Base-by-base conservation (phyloP, 2,113 vertebrate genomes). In the Garra rufa region DNA sequence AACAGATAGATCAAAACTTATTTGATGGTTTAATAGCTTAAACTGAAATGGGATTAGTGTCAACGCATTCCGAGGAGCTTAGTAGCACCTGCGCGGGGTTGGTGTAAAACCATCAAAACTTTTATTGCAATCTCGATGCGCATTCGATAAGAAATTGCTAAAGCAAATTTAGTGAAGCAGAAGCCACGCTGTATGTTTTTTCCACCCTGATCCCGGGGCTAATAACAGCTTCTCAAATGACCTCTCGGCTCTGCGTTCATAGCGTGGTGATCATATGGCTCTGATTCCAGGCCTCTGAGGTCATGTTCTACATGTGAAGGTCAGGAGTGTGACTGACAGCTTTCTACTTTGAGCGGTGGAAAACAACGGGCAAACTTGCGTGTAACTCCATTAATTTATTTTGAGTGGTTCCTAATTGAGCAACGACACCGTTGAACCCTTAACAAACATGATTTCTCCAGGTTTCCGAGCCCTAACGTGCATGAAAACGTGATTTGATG, bases 11-110 rank as follows among this genome's bases (percentile, higher is more conserved):
- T 63, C 38, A 44, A 44, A 79, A 61, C n/a, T 26, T 79, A 79
- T 79, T 28, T 19, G 76, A 61, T 79, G n/a, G 38, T 79, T 79
- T 44, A 79, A 79, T 61, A 26, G n/a, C 7, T 73, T 79, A 79
- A 79, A 79, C 3, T 61, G 10, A 79, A 79, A 28, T 61, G 55
- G n/a, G 38, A 63, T 79, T 79, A 79, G 55, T 44, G 38, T 79
- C 21, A 28, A 43, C n/a, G 44, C 76, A 79, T 79, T 61, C 55
- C 76, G 17, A 44, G 3, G 76, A 61, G 38, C 38, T 79, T 61
- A 63, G n/a, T 3, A 28, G 34, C 55, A 79, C 38, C 76, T 77
- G 28, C 5, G 6, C 6, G 3, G 5, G 11, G 50, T 11, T 57
- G 1, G 2, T 38, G 17, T 19, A 24, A 59, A 78, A 26, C 1